Evolutionary conservation across 1,140 invertebrate genomes (phyloP).

Genomic region (Drosophila repleta): DNA sequence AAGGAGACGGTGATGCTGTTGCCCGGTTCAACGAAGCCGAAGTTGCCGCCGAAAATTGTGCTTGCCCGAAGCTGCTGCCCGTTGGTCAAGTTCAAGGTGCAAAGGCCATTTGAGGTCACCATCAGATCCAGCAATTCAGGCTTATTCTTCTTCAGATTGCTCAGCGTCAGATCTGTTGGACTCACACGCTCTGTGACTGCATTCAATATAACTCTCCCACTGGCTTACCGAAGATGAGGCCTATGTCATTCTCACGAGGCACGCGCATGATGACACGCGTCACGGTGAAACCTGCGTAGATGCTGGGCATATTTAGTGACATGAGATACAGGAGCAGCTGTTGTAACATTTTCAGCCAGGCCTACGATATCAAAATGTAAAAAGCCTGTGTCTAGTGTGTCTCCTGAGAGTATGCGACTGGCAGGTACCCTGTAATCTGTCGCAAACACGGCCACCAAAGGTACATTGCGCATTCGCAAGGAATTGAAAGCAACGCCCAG

Average conservation of each 20-base stretch:
- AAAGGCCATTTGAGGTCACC: slow-evolving; percentile 53
- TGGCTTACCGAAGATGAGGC: slow-evolving; percentile 68
- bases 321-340: slow-evolving; percentile 37
- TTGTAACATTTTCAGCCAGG: slow-evolving; percentile 46
- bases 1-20: slow-evolving; percentile 60
- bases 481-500: too few species aligned
- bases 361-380: not conserved
- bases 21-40: slow-evolving; percentile 63
- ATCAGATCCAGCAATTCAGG: slow-evolving; percentile 52
- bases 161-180: slow-evolving; percentile 57
- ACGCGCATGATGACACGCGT: slow-evolving; percentile 61
- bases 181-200: not conserved
- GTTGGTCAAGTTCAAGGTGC: slow-evolving; percentile 55
- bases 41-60: slow-evolving; percentile 63
- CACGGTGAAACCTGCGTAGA: slow-evolving; percentile 33
- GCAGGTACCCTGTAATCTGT: not conserved
- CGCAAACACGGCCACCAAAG: too few species aligned
- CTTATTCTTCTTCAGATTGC: slow-evolving; percentile 35
- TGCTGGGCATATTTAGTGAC: slow-evolving; percentile 8
- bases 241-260: slow-evolving; percentile 64
- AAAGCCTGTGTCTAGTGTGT: not conserved
- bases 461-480: too few species aligned
- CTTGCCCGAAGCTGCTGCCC: slow-evolving; percentile 47
- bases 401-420: too few species aligned
- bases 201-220: not conserved